Percentiles rank a stretch among this genome's conserved stretches.
Conservation (phyloP, 2,797 vertebrate genomes). For the Mormyrops attenuatus region DNA sequence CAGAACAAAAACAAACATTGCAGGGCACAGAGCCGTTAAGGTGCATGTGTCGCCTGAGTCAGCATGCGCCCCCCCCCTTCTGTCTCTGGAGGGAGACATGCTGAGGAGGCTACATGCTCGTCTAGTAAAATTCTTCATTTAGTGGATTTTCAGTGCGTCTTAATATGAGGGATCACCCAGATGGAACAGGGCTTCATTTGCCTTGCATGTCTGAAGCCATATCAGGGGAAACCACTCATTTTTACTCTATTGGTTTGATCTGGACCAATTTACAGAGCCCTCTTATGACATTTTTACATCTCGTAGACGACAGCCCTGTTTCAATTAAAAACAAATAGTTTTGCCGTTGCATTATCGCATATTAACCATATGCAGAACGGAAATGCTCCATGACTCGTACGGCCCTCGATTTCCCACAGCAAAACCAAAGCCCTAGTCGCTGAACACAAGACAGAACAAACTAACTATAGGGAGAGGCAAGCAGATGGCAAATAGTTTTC, state of each 20-base stretch:
- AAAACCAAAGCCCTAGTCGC: slow-evolving; percentile 17
- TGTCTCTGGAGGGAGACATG: not conserved
- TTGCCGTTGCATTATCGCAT: not conserved
- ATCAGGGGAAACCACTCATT: not conserved
- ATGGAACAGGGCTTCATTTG: not conserved
- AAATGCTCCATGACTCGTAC: slow-evolving; percentile 15
- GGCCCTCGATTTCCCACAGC: slow-evolving; percentile 22
- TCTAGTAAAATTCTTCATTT: not conserved
- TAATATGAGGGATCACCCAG: not conserved
- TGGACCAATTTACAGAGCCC: not conserved
- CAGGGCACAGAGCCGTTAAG: not conserved
- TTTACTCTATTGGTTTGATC: not conserved
- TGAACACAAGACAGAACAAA: slow-evolving; percentile 23
- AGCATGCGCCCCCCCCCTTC: not conserved
- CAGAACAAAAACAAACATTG: not conserved
- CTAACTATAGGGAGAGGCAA: not conserved
- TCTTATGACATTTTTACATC: not conserved
- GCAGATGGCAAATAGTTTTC: slow-evolving; percentile 21
- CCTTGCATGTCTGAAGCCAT: not conserved
- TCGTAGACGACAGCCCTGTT: not conserved
- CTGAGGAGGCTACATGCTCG: not conserved
- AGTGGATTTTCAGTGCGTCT: not conserved
- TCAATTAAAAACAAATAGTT: not conserved
- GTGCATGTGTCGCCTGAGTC: not conserved
- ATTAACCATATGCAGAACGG: not conserved